A percentile compares a stretch with the other conserved stretches of the same genome.
phyloP scores from a whole-genome alignment of 2,888 invertebrate genomes.

The Chrysolina oricalcia region DNA sequence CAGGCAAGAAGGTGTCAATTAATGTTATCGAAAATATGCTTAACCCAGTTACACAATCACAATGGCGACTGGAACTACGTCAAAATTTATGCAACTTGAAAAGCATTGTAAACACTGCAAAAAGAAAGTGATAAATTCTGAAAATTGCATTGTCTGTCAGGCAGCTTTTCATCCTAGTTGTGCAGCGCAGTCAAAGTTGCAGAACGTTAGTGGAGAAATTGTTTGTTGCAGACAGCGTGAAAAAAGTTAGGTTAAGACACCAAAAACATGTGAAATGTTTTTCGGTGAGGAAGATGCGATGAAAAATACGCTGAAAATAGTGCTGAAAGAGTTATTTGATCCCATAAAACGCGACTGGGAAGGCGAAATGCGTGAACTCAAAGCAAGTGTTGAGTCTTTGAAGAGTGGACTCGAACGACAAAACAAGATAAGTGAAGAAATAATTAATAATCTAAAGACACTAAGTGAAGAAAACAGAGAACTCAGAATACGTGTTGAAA shows the following conservation, averaged over 20 bases:
- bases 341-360: too few species aligned
- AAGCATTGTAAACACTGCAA: constrained; percentile 22
- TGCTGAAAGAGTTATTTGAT: constrained; percentile 13
- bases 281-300: neutral
- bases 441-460: too few species aligned
- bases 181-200: constrained; percentile 11
- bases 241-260: constrained; percentile 12
- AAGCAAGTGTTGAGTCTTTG: constrained; percentile 20
- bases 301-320: constrained; percentile 12
- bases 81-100: constrained; percentile 4
- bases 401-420: too few species aligned
- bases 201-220: constrained; percentile 12
- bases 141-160: constrained; percentile 22
- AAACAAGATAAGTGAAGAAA: too few species aligned
- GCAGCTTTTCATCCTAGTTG: constrained; percentile 24
- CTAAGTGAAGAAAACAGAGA: too few species aligned
- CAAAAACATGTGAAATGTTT: constrained; percentile 21
- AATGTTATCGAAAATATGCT: too few species aligned
- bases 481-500: too few species aligned
- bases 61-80: constrained; percentile 21
- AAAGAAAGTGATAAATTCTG: constrained; percentile 21
- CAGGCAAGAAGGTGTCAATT: too few species aligned
- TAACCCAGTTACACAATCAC: too few species aligned
- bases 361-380: constrained; percentile 13
- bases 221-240: constrained; percentile 16